phyloP scores from a whole-genome alignment of 2,888 invertebrate genomes.

The Sesamia inferens region DNA sequence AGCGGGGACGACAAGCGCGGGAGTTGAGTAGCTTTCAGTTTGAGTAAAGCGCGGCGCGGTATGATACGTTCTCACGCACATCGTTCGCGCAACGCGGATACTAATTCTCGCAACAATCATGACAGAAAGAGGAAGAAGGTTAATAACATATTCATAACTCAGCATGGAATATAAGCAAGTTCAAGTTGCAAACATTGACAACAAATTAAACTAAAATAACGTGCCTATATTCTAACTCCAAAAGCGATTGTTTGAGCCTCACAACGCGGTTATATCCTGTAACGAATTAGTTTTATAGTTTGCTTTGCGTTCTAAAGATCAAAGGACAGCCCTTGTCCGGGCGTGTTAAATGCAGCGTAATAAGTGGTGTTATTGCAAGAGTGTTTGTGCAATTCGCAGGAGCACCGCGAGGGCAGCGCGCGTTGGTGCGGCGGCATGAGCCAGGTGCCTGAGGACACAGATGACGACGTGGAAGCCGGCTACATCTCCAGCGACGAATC shows the following conservation, averaged over 20 bases:
- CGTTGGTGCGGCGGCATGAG: slow-evolving; percentile 85
- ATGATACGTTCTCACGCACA: slow-evolving; percentile 75
- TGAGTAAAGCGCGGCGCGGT: slow-evolving; percentile 74
- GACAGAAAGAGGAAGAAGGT: slow-evolving; percentile 76
- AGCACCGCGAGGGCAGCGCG: slow-evolving; percentile 79
- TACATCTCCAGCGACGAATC: slow-evolving; percentile 90
- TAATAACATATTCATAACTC: slow-evolving; percentile 24
- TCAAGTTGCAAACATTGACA: slow-evolving; percentile 8
- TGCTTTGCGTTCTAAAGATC: slow-evolving; percentile 40
- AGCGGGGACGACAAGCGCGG: slow-evolving; percentile 71
- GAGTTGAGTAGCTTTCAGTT: slow-evolving; percentile 75
- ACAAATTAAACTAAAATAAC: slow-evolving; percentile 22
- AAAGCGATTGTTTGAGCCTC: slow-evolving; percentile 27
- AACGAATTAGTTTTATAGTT: slow-evolving; percentile 47
- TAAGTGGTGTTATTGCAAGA: slow-evolving; percentile 20
- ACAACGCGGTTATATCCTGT: slow-evolving; percentile 49
- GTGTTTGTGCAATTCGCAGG: slow-evolving; percentile 66
- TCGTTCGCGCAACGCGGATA: slow-evolving; percentile 62
- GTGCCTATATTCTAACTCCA: slow-evolving; percentile 26
- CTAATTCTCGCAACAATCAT: slow-evolving; percentile 71
- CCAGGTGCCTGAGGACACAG: slow-evolving; percentile 82
- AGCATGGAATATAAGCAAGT: slow-evolving; percentile 1
- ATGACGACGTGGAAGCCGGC: slow-evolving; percentile 82
- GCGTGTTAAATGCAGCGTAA: slow-evolving; percentile 28
- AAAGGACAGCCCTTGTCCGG: slow-evolving; percentile 20